phyloP scores from a whole-genome alignment of 2,113 vertebrate genomes.

The Antechinus stuartii region DNA sequence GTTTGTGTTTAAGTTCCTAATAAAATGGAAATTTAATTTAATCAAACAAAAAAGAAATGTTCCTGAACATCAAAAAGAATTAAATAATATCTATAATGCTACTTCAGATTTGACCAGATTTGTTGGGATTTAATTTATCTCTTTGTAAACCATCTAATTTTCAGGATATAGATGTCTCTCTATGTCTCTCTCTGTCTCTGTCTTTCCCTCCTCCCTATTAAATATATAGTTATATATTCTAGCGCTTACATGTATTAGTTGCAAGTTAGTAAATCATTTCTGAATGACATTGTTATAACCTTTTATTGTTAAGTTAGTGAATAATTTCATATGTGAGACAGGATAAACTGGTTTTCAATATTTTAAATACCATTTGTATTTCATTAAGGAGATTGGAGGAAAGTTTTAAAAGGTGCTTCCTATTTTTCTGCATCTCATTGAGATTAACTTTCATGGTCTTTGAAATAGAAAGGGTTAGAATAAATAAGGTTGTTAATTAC shows the following conservation, averaged over 20 bases:
- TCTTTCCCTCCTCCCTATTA: background rate
- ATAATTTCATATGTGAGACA: slow-evolving; percentile 48
- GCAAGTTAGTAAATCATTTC: slow-evolving; percentile 14
- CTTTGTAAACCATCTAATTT: slow-evolving; percentile 64
- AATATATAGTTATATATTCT: background rate
- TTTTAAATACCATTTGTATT: slow-evolving; percentile 56
- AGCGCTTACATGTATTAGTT: slow-evolving; percentile 3
- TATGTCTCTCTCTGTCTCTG: background rate
- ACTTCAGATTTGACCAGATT: slow-evolving; percentile 30
- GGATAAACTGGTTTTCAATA: slow-evolving; percentile 73
- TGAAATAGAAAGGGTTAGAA: slow-evolving; percentile 47
- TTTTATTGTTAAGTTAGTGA: slow-evolving; percentile 43
- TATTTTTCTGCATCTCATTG: slow-evolving; percentile 57
- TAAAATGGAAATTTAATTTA: background rate
- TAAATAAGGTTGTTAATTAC: slow-evolving; percentile 63
- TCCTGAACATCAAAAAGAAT: background rate
- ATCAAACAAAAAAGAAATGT: background rate
- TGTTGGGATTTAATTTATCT: slow-evolving; percentile 59
- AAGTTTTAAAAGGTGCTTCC: slow-evolving; percentile 42
- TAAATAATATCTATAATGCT: slow-evolving; percentile 28
- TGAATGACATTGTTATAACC: slow-evolving; percentile 52
- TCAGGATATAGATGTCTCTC: slow-evolving; percentile 18
- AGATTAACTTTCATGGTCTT: slow-evolving; percentile 3
- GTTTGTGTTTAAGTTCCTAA: background rate
- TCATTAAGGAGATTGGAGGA: slow-evolving; percentile 53